Conservation (phyloP, 53 echinoderm and acorn worm genomes). For the Temnopleurus reevesii region DNA sequence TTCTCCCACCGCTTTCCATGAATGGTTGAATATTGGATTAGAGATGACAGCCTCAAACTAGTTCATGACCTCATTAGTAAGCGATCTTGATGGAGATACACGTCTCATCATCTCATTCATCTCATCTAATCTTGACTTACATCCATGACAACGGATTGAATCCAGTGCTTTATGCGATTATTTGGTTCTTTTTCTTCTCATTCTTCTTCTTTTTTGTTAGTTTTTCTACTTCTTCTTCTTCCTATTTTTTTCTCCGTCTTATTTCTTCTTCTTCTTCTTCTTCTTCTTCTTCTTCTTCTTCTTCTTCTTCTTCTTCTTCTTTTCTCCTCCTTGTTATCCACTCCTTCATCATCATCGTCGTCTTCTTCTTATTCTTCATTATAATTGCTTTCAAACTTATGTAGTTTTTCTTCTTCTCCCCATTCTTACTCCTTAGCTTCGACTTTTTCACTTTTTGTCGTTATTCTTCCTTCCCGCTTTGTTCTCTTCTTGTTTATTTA, state of each 20-base stretch:
- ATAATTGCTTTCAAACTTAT: too few species aligned
- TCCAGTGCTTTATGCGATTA: not conserved
- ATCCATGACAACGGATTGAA: not conserved
- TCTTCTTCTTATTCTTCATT: too few species aligned
- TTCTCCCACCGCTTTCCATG: not conserved
- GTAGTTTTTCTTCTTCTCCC: too few species aligned
- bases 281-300: too few species aligned
- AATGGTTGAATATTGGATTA: not conserved
- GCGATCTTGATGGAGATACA: not conserved
- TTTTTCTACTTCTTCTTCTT: not conserved
- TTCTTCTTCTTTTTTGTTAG: not conserved
- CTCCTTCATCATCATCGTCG: too few species aligned
- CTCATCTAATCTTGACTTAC: not conserved
- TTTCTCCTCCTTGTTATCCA: too few species aligned
- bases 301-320: too few species aligned
- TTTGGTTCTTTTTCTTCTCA: not conserved
- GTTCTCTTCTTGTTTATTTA: too few species aligned
- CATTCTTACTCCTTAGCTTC: too few species aligned
- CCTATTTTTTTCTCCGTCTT: not conserved
- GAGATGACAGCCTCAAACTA: not conserved
- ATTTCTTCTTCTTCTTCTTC: not conserved
- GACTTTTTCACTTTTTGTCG: too few species aligned
- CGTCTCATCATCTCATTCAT: not conserved
- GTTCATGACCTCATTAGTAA: slow-evolving; percentile 11
- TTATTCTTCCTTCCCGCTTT: too few species aligned